Conservation (phyloP, 2,797 vertebrate genomes). For the Pantherophis vulpinus region DNA sequence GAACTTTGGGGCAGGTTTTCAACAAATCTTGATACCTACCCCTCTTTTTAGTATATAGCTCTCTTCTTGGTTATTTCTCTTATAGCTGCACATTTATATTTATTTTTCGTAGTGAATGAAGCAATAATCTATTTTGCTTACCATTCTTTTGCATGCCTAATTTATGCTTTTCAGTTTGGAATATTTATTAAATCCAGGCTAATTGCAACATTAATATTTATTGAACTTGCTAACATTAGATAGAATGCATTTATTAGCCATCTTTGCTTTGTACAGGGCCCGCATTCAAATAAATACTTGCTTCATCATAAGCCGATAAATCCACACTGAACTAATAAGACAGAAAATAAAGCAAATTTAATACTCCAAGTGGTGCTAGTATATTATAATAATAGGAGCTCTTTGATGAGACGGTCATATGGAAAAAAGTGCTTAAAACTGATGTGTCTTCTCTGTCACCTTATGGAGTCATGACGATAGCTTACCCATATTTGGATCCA, state of each 20-base stretch:
- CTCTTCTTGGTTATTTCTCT: neutral
- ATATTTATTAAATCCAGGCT: neutral
- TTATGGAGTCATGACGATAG: constrained; percentile 8
- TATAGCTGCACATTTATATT: neutral
- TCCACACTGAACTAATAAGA: neutral
- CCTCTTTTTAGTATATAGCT: neutral
- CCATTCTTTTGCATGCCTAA: neutral
- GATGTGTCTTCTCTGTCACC: constrained; percentile 38
- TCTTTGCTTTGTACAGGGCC: neutral
- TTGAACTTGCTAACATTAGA: neutral
- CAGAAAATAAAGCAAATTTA: constrained; percentile 13
- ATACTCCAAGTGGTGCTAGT: neutral
- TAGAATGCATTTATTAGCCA: neutral
- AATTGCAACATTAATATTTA: neutral
- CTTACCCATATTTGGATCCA: neutral
- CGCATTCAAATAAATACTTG: neutral
- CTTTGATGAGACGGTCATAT: constrained; percentile 31
- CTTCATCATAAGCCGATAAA: neutral
- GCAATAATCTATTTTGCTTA: neutral
- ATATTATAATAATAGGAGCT: constrained; percentile 32
- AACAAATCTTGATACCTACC: neutral
- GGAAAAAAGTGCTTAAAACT: constrained; percentile 46
- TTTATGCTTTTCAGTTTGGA: constrained; percentile 13
- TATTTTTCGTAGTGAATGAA: constrained; percentile 12
- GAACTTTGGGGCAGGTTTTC: neutral